phyloP scores from a whole-genome alignment of 2,888 invertebrate genomes.

The Tenodera sinensis region DNA sequence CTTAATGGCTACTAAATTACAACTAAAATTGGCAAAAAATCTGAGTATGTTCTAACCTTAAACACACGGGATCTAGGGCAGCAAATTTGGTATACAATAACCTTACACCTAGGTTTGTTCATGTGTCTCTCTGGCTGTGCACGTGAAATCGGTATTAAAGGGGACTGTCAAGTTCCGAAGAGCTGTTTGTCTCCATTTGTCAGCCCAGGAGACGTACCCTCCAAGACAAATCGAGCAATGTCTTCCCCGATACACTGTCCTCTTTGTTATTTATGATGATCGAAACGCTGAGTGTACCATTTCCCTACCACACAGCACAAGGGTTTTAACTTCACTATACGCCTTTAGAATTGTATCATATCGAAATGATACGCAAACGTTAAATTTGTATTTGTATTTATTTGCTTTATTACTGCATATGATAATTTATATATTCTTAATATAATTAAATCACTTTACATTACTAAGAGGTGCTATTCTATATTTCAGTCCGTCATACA shows the following conservation, averaged over 20 bases:
- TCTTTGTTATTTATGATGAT: not conserved
- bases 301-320: not conserved
- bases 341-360: not conserved
- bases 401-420: no score
- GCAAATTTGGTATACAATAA: not conserved
- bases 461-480: no score
- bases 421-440: no score
- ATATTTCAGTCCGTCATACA: no score
- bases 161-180: not conserved
- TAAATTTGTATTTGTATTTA: no score
- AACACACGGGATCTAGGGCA: not conserved
- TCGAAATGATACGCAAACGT: not conserved
- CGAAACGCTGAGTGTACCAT: not conserved
- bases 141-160: not conserved
- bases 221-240: not conserved
- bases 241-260: not conserved
- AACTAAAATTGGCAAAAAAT: no score
- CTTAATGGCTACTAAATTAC: no score
- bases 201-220: constrained; percentile 7
- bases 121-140: not conserved
- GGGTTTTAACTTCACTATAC: not conserved
- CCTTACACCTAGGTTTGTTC: not conserved
- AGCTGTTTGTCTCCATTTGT: constrained; percentile 26
- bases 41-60: no score
- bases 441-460: no score